These are phyloP conservation scores for Pseudorhombus dupliciocellatus DNA, from an alignment of 2,113 vertebrate genomes.

Conservation along the genomic window DNA sequence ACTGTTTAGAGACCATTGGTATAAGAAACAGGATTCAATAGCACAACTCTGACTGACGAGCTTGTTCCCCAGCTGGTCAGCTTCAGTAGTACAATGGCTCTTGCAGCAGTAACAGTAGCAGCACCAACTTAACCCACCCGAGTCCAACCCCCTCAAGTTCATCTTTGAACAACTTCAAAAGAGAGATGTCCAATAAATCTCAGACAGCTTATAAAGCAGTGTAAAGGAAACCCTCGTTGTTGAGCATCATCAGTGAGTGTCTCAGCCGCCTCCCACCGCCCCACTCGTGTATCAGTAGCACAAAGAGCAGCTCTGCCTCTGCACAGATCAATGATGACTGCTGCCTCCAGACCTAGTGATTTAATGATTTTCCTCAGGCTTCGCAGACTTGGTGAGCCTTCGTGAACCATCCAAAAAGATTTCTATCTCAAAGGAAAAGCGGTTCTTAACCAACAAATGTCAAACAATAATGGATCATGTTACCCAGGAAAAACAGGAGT, in stretches of 20 bases:
- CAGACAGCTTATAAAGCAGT: constrained; percentile 27
- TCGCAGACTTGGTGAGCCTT: constrained; percentile 35
- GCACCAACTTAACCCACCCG: neutral
- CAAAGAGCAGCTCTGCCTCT: constrained; percentile 62
- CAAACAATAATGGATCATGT: constrained; percentile 52
- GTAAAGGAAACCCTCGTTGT: constrained; percentile 45
- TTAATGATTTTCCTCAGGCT: constrained; percentile 68
- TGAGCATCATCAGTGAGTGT: constrained; percentile 25
- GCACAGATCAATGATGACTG: constrained; percentile 60
- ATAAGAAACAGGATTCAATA: too few relatives aligned
- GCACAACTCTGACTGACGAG: neutral
- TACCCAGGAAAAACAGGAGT: constrained; percentile 39
- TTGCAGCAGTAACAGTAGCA: neutral
- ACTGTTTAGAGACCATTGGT: too few relatives aligned
- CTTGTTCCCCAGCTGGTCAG: neutral
- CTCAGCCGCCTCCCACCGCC: constrained; percentile 21
- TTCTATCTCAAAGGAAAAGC: constrained; percentile 23
- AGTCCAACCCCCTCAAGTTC: constrained; percentile 10
- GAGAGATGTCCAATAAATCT: constrained; percentile 55
- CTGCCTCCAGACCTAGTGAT: constrained; percentile 59
- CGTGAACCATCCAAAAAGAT: constrained; percentile 41
- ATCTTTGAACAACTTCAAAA: constrained; percentile 62
- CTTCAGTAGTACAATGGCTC: neutral
- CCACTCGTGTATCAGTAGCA: constrained; percentile 55
- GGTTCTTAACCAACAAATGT: constrained; percentile 20